A percentile compares a stretch with the other conserved stretches of the same genome.
phyloP scores from a whole-genome alignment of 1,140 invertebrate genomes.

The Xylocopa sonorina region DNA sequence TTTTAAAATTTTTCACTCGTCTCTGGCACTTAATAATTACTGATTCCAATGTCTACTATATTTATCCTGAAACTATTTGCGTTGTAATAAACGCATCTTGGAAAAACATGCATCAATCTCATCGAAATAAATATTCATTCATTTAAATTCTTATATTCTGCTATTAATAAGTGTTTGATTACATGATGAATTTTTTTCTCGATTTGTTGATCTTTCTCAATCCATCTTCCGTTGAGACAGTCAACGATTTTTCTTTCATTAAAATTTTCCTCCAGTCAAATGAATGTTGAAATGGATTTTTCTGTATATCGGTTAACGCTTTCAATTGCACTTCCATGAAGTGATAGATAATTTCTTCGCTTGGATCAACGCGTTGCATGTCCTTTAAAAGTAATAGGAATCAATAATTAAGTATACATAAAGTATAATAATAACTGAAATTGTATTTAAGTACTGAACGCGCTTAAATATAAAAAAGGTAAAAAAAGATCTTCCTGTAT shows the following conservation, averaged over 20 bases:
- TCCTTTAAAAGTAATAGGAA: slow-evolving; percentile 24
- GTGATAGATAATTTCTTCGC: slow-evolving; percentile 69
- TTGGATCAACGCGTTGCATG: slow-evolving; percentile 19
- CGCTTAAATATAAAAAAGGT: no score
- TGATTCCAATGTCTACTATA: no score
- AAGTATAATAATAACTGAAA: no score
- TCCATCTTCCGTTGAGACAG: slow-evolving; percentile 27
- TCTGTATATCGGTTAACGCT: slow-evolving; percentile 54
- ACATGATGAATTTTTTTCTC: slow-evolving; percentile 10
- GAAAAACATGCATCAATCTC: no score
- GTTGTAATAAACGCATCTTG: no score
- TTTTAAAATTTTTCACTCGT: background rate
- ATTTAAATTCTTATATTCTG: no score
- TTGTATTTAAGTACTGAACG: no score
- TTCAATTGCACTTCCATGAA: slow-evolving; percentile 65
- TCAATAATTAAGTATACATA: background rate
- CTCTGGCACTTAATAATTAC: background rate
- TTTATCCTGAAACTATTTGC: no score
- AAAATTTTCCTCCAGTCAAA: slow-evolving; percentile 64
- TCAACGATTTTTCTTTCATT: background rate
- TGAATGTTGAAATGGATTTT: slow-evolving; percentile 49
- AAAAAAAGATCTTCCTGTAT: no score
- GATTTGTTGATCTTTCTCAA: slow-evolving; percentile 26
- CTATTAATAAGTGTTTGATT: no score
- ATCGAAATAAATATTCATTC: no score